Conservation (phyloP, 1,140 invertebrate genomes). For the Eufriesea mexicana region DNA sequence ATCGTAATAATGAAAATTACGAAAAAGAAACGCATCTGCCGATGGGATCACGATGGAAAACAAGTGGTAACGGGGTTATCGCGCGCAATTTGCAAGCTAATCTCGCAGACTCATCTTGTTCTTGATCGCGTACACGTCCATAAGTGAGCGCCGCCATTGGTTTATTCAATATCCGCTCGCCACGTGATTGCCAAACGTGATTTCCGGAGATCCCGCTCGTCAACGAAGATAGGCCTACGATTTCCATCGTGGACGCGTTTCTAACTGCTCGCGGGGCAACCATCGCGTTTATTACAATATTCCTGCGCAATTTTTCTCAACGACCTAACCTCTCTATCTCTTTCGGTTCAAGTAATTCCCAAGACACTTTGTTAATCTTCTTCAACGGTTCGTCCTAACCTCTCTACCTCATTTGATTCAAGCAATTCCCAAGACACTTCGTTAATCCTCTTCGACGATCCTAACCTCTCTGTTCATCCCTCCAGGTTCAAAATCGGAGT, state of each 20-base stretch:
- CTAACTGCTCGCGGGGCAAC: background rate
- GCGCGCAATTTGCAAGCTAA: conserved; percentile 17
- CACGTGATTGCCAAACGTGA: conserved; percentile 75
- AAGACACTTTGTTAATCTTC: too few species aligned
- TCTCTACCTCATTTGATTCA: too few species aligned
- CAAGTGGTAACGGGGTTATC: background rate
- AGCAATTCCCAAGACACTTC: too few species aligned
- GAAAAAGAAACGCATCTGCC: background rate
- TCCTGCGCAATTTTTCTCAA: background rate
- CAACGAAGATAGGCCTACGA: conserved; percentile 9
- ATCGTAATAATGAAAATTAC: too few species aligned
- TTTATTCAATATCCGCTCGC: conserved; percentile 72
- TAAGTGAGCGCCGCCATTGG: background rate
- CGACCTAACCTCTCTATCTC: background rate
- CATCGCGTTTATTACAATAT: background rate
- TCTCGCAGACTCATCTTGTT: conserved; percentile 32
- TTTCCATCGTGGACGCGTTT: conserved; percentile 23
- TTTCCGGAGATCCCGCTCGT: conserved; percentile 67
- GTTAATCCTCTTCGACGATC: too few species aligned
- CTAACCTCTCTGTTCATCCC: too few species aligned
- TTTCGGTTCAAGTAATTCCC: background rate
- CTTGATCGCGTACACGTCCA: background rate
- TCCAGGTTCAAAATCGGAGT: too few species aligned
- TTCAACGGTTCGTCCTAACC: too few species aligned
- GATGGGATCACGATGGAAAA: background rate